These are phyloP conservation scores for Aphyosemion australe DNA, from an alignment of 2,113 vertebrate genomes.

Conservation along the genomic window DNA sequence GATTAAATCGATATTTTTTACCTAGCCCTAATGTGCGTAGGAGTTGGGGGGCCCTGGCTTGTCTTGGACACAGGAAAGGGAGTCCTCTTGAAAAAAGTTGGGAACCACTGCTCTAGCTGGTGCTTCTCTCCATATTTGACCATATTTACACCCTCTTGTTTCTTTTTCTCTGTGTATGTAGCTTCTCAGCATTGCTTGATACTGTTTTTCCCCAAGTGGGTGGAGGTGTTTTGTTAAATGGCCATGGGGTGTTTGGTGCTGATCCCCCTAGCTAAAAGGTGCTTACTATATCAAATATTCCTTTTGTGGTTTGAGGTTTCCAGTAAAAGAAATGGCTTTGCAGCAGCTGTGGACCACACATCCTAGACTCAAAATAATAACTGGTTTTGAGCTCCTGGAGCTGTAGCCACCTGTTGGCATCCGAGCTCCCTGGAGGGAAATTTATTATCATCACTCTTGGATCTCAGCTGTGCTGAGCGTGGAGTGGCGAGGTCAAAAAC, in stretches of 20 bases:
- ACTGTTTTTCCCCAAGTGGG: constrained; percentile 1
- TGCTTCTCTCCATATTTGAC: too few species aligned
- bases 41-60: too few species aligned
- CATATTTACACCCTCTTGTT: too few species aligned
- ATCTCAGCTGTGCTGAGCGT: constrained; percentile 26
- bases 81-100: too few species aligned
- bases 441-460: constrained; percentile 39
- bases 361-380: constrained; percentile 24
- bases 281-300: constrained; percentile 34
- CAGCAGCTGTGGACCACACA: constrained; percentile 36
- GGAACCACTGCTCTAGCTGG: too few species aligned
- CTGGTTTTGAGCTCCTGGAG: constrained; percentile 19
- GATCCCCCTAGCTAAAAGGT: neutral
- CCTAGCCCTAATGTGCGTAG: too few species aligned
- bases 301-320: constrained; percentile 16
- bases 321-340: constrained; percentile 31
- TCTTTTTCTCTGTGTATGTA: neutral
- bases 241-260: constrained; percentile 8
- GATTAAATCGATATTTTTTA: too few species aligned
- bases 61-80: too few species aligned
- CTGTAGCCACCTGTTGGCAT: constrained; percentile 42
- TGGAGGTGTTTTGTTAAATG: constrained; percentile 30
- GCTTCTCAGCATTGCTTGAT: constrained; percentile 8
- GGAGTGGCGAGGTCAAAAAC: constrained; percentile 44
- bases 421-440: constrained; percentile 28